Evolutionary conservation across 2,113 vertebrate species (phyloP), one percentile per base, ranked within the genome.

Genomic region (Eulacestoma nigropectus): DNA sequence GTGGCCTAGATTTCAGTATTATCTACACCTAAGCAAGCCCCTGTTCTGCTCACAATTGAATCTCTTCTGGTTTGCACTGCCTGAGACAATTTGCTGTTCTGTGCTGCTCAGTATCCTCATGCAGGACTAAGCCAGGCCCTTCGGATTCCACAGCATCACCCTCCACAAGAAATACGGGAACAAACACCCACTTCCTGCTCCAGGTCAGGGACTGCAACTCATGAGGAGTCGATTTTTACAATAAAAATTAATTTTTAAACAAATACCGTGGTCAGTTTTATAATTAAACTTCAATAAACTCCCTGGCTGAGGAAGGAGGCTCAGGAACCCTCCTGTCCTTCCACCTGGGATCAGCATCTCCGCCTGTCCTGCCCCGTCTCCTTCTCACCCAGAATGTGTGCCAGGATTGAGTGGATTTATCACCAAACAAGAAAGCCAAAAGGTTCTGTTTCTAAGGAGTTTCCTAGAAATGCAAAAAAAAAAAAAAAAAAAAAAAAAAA

Each of bases 1-100:
- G 20, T 19, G 37, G 73, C 30, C 74, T 75, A 57, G 39, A 89
- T 96, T 97, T 89, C 89, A 86, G 11, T 55, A 53, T 76, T 75
- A 64, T 13, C 87, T n/a, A 15, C 59, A 62, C 44, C 65, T 55
- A 64, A 91, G 37, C 35, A 79, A 90, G 73, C 35, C n/a, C 47
- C 41, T 29, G 55, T n/a, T 91, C 50, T 89, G 74, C 73, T 80
- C 39, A 78, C 75, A 86, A 33, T 16, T 26, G 76, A 92, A 80
- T 86, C 56, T 44, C 85, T 95, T 81, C 79, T 92, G 77, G 26
- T 29, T 72, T 14, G 33, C 52, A 56, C 0, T 0, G 56, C 23
- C 72, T 5, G 29, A 84, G 75, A 68, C 27, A 59, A 32, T 85
- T 41, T 72, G 63, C 79, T 47, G 32, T 53, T 69, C 37, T 3